Base-by-base conservation (phyloP, 2,888 invertebrate species). In the Conchocele bisecta region DNA sequence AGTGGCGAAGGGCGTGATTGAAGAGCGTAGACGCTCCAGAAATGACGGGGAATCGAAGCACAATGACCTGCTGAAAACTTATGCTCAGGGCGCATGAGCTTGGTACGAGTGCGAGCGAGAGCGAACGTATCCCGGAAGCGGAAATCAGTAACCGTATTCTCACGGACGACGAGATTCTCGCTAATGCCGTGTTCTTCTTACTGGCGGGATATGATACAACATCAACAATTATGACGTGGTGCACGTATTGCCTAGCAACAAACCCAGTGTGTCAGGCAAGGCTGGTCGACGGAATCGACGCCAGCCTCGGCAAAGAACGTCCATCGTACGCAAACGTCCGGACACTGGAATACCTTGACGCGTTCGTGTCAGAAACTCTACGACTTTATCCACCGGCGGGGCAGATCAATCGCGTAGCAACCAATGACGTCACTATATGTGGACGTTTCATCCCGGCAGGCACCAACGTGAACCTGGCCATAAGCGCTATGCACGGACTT, bases 301-400 rank as follows among this genome's bases (percentile, higher is more conserved):
- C 61, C 3, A 60, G 66, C 6, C 51, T 76, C n/a, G 69, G 76
- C 0, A 20, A 39, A 9, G n/a, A 66, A 7, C 60, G 59, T 5
- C 78, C 80, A 9, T 58, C 58, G 1, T 80, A 83, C 31, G 81
- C 81, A 35, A 70, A 68, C 22, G 71, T 83, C n/a, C 48, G 66
- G 24, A 59, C 67, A 50, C 53, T 83, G 28, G 57, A 59, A 11
- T 76, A 69, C 53, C 50, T 83, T 53, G 82, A 83, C 13, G 78
- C 76, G 66, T 70, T 78, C 39, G 39, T 83, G 1, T 74, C 72
- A 3, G 83, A 83, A 50, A 72, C 76, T 1, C 63, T 83, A 24
- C 71, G 83, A 4, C 33, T 81, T 15, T 82, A 74, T 57, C 78
- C 82, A 4, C 79, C 83, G 7, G 67, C 74, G 0, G 68, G 72